A percentile compares a stretch with the other conserved stretches of the same genome.
Evolutionary conservation across 2,797 vertebrate species (phyloP).

Genomic region (Uromys caudimaculatus): DNA sequence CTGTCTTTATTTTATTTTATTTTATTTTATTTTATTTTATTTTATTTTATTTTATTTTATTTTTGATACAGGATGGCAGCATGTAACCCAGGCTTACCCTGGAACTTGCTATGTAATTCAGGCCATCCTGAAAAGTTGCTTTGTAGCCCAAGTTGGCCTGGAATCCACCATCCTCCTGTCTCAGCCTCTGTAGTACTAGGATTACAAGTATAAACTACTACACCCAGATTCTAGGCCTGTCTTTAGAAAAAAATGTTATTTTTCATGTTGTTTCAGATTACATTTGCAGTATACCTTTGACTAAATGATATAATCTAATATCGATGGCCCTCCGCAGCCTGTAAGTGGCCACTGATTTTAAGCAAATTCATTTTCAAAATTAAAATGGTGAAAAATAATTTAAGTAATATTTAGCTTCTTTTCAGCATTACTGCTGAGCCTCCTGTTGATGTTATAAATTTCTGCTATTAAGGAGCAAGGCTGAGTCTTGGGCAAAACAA

Average conservation of each 20-base stretch:
- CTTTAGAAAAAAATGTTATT: constrained; percentile 86
- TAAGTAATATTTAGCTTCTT: constrained; percentile 52
- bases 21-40: too few relatives aligned
- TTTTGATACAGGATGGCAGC: not conserved
- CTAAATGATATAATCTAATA: constrained; percentile 87
- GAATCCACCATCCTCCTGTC: constrained; percentile 84
- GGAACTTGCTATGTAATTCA: not conserved
- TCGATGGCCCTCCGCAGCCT: constrained; percentile 89
- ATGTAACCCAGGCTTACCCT: not conserved
- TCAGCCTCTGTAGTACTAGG: not conserved
- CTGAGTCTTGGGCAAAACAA: not conserved
- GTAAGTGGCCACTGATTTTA: constrained; percentile 59
- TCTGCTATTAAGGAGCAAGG: not conserved
- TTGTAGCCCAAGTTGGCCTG: not conserved
- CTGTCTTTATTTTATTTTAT: not conserved
- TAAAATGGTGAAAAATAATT: constrained; percentile 40
- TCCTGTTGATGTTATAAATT: not conserved
- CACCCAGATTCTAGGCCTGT: not conserved
- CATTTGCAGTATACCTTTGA: constrained; percentile 90
- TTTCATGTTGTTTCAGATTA: constrained; percentile 89
- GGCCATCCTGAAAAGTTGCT: not conserved
- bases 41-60: not conserved
- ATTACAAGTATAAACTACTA: not conserved
- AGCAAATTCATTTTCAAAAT: constrained; percentile 25
- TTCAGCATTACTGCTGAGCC: not conserved